Percentiles rank a stretch among this genome's conserved stretches.
phyloP scores from a whole-genome alignment of 2,888 invertebrate genomes.

The Horisme vitalbata region DNA sequence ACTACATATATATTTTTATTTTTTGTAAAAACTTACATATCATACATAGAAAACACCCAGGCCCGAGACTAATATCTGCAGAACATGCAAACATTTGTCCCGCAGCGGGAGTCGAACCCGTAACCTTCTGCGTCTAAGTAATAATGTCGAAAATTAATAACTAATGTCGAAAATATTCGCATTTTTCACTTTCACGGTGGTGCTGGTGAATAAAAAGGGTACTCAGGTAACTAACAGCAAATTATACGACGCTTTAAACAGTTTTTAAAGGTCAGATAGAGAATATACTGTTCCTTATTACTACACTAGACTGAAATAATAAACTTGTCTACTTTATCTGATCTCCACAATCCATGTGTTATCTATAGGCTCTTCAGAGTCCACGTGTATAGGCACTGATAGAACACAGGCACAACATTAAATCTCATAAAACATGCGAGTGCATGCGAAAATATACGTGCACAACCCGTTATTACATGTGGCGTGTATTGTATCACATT shows the following conservation, averaged over 20 bases:
- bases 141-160: too few relatives aligned
- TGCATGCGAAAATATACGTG: neutral
- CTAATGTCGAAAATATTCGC: neutral
- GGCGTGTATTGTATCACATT: conserved; percentile 18
- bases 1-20: too few relatives aligned
- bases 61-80: too few relatives aligned
- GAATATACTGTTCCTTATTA: too few relatives aligned
- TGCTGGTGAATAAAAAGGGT: neutral
- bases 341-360: neutral
- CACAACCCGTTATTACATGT: conserved; percentile 14
- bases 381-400: neutral
- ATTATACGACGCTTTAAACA: too few relatives aligned
- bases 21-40: too few relatives aligned
- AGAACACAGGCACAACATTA: neutral
- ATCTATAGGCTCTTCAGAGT: neutral
- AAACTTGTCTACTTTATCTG: neutral
- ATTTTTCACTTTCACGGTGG: neutral
- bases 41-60: too few relatives aligned
- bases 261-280: too few relatives aligned
- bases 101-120: too few relatives aligned
- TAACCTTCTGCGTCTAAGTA: too few relatives aligned
- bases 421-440: neutral
- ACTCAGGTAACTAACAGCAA: neutral
- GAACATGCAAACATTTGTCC: too few relatives aligned
- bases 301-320: neutral